These are phyloP conservation scores for Chromobotia macracanthus DNA, from an alignment of 2,797 vertebrate genomes.

Conservation along the genomic window DNA sequence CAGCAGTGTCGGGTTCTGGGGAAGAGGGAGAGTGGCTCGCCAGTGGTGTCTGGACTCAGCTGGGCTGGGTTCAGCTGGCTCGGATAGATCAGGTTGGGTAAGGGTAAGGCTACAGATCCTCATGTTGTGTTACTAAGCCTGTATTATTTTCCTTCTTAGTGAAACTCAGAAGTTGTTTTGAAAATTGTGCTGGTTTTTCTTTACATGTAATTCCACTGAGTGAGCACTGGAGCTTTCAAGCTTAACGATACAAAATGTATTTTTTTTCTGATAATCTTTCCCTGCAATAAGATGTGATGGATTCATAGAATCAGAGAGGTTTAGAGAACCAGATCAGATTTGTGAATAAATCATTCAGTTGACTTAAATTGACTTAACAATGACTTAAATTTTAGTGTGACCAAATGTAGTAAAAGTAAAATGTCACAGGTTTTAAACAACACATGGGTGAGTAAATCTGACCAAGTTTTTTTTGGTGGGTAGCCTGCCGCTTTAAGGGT, in stretches of 20 bases:
- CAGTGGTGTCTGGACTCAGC: conserved; percentile 2
- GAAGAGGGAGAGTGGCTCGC: conserved; percentile 44
- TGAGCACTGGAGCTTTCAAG: background rate
- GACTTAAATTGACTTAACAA: no score
- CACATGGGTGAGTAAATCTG: background rate
- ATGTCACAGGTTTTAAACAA: background rate
- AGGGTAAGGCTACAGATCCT: background rate
- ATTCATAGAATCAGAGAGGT: no score
- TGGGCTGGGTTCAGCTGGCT: background rate
- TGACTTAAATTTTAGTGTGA: no score
- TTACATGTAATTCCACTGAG: no score
- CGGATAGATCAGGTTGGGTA: background rate
- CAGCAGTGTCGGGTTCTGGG: conserved; percentile 73
- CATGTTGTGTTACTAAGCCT: background rate
- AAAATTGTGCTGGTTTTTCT: background rate
- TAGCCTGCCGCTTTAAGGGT: background rate
- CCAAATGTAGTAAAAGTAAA: no score
- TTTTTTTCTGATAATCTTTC: no score
- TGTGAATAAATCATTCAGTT: no score
- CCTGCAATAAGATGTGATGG: no score
- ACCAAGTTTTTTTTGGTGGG: no score
- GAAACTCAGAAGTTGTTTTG: background rate
- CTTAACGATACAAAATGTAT: background rate
- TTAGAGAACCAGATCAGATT: no score
- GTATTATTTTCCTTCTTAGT: background rate